Percentiles rank a stretch among this genome's conserved stretches.
Conservation (phyloP, 2,888 invertebrate species). For the Margaritifera margaritifera region DNA sequence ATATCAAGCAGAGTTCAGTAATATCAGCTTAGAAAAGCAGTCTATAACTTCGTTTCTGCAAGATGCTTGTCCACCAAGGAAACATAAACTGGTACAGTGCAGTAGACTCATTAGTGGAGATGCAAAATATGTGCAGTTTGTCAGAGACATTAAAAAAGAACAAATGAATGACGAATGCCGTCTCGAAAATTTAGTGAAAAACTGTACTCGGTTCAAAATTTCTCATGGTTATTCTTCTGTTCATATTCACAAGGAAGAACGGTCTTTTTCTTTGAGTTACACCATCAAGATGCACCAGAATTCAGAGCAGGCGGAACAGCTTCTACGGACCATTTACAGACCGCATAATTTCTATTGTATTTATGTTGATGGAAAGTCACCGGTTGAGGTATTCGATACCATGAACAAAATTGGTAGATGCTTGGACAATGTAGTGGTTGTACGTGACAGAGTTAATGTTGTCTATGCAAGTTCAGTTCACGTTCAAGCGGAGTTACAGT, state of each 20-base stretch:
- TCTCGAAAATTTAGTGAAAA: conserved; percentile 15
- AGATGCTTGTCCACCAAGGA: no score
- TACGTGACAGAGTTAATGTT: conserved; percentile 34
- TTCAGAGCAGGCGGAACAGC: conserved; percentile 49
- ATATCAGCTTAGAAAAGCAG: no score
- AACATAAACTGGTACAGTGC: no score
- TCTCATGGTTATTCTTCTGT: conserved; percentile 27
- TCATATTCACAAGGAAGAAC: conserved; percentile 28
- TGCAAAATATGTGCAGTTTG: no score
- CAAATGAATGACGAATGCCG: background rate
- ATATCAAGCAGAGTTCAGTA: no score
- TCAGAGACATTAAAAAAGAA: no score
- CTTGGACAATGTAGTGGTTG: conserved; percentile 48
- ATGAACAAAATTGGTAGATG: conserved; percentile 38
- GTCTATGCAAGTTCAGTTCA: conserved; percentile 45
- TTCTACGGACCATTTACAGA: conserved; percentile 57
- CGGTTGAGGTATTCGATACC: conserved; percentile 17
- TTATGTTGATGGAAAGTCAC: conserved; percentile 56
- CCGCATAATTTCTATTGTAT: conserved; percentile 64
- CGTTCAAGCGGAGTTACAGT: conserved; percentile 47
- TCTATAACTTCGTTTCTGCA: no score
- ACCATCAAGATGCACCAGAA: conserved; percentile 42
- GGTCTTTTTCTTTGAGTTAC: conserved; percentile 51
- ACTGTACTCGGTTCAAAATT: conserved; percentile 26
- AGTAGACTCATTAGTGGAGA: no score